Conservation (phyloP, 2,888 invertebrate genomes). For the Pilophorus perplexus region DNA sequence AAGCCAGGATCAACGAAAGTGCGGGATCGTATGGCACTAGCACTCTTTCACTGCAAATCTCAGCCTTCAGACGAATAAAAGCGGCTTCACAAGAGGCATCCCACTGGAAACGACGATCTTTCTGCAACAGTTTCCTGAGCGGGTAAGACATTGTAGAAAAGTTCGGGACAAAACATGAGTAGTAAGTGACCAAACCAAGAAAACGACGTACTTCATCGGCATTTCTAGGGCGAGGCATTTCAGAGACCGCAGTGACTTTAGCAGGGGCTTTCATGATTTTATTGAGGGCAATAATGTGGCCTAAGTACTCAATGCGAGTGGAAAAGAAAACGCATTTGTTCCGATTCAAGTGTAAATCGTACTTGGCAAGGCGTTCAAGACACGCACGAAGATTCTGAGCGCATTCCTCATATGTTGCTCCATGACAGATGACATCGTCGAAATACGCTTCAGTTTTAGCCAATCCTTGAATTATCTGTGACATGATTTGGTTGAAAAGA, state of each 20-base stretch:
- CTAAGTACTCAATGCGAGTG: constrained; percentile 35
- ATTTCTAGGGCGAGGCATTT: constrained; percentile 38
- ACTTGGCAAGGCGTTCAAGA: not conserved
- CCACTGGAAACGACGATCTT: constrained; percentile 44
- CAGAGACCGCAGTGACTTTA: constrained; percentile 38
- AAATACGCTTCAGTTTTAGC: too few species aligned
- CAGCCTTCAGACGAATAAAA: constrained; percentile 46
- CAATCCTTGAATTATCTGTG: too few species aligned
- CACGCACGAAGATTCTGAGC: not conserved
- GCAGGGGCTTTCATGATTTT: constrained; percentile 31
- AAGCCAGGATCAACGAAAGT: constrained; percentile 43
- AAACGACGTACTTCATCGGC: constrained; percentile 43
- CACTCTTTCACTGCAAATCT: constrained; percentile 46
- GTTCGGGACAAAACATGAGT: constrained; percentile 46
- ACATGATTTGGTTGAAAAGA: not conserved
- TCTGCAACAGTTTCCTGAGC: constrained; percentile 43
- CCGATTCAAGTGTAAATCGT: not conserved
- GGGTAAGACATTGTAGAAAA: constrained; percentile 42
- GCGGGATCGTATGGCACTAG: constrained; percentile 46
- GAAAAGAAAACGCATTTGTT: constrained; percentile 14
- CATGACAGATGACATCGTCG: constrained; percentile 44
- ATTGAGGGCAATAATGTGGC: constrained; percentile 35
- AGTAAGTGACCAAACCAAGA: constrained; percentile 45
- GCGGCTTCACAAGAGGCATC: constrained; percentile 44
- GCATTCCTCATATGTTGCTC: constrained; percentile 44